Percentiles rank a stretch among this genome's conserved stretches.
These are phyloP conservation scores for Noctua pronuba DNA, from an alignment of 2,888 invertebrate genomes.

Conservation along the genomic window DNA sequence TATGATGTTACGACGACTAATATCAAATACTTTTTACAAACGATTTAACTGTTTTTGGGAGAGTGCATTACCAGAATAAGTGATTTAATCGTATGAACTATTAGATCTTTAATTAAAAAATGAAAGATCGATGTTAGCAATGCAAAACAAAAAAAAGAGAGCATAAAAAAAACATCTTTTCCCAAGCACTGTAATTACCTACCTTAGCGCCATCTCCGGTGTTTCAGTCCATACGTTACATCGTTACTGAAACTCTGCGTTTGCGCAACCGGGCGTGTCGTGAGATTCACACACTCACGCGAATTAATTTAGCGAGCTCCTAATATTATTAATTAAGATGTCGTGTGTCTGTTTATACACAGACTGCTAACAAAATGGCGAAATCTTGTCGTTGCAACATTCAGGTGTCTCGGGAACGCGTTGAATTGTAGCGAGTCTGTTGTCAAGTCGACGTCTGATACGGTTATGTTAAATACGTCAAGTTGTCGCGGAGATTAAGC, in stretches of 20 bases:
- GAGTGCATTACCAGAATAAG: neutral
- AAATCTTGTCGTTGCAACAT: constrained; percentile 42
- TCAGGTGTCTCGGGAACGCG: constrained; percentile 16
- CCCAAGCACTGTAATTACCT: too few relatives aligned
- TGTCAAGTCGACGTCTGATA: constrained; percentile 29
- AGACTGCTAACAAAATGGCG: constrained; percentile 27
- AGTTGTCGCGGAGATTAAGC: constrained; percentile 24
- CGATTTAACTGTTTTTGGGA: neutral
- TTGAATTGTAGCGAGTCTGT: constrained; percentile 24
- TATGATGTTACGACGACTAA: neutral
- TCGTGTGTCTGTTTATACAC: constrained; percentile 9
- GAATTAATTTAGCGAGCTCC: constrained; percentile 35
- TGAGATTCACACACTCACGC: constrained; percentile 38
- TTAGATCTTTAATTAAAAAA: neutral
- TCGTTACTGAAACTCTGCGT: constrained; percentile 1
- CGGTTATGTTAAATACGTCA: constrained; percentile 33
- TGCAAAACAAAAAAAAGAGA: neutral
- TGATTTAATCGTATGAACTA: neutral
- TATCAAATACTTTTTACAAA: neutral
- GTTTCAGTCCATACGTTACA: neutral
- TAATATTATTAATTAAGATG: constrained; percentile 41
- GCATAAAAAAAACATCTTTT: neutral
- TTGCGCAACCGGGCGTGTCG: constrained; percentile 29
- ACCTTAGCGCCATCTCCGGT: neutral
- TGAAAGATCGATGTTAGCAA: neutral